A percentile compares a stretch with the other conserved stretches of the same genome.
Conservation (phyloP, 1,140 invertebrate species). For the Zaprionus capensis region DNA sequence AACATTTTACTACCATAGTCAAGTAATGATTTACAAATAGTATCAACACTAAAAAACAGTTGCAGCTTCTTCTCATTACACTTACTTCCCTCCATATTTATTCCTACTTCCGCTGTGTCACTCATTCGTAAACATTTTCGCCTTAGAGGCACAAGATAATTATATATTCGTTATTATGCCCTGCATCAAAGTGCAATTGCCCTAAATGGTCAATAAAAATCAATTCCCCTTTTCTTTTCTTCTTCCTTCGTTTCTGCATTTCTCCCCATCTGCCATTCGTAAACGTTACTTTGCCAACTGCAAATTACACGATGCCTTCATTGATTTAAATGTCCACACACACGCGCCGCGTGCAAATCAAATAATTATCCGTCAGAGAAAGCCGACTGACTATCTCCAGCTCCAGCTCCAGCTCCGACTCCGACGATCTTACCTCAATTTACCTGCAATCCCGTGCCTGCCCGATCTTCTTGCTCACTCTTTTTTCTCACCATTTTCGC, state of each 20-base stretch:
- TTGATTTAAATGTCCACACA: constrained; percentile 9
- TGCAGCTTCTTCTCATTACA: not conserved
- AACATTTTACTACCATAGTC: not conserved
- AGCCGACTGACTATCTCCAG: constrained; percentile 10
- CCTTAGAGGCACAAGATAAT: not conserved
- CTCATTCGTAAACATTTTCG: constrained; percentile 12
- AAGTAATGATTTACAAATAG: not conserved
- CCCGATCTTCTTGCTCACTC: not conserved
- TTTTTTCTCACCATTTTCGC: constrained; percentile 12
- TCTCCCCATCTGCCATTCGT: not conserved
- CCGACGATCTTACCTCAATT: not conserved
- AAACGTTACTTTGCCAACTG: constrained; percentile 1
- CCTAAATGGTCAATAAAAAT: constrained; percentile 6
- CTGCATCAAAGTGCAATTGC: constrained; percentile 2
- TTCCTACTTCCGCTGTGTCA: not conserved
- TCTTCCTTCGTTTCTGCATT: constrained; percentile 1
- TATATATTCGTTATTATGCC: not conserved
- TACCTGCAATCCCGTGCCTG: not conserved
- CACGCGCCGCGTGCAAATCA: constrained; percentile 1
- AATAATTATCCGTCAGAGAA: constrained; percentile 37
- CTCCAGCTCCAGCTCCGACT: not conserved
- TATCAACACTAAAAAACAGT: not conserved
- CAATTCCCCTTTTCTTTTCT: not conserved
- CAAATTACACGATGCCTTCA: not conserved
- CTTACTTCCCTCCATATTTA: not conserved